Base-by-base conservation (phyloP, 2,113 vertebrate species). In the Pogona vitticeps region DNA sequence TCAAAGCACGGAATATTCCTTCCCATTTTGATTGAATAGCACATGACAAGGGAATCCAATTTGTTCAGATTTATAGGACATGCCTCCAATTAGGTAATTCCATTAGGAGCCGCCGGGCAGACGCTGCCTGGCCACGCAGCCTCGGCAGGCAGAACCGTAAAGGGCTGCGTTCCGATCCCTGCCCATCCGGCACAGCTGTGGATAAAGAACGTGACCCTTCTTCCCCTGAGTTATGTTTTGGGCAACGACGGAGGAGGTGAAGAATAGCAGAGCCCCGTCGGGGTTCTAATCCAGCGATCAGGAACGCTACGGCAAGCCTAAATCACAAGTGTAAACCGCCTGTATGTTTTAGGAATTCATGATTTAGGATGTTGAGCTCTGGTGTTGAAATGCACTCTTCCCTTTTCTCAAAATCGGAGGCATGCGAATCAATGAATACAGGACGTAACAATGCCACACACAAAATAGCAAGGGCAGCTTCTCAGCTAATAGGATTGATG, bases 11-110 rank as follows among this genome's bases (percentile, higher is more conserved):
- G 91, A 82, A 89, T 68, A 90, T 88, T 92, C 86, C 89, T 76
- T 86, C 92, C 91, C 63, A 36, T 93, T 94, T 92, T 92, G 93
- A 93, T 94, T 96, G 91, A 92, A 82, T 93, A 93, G 92, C 90
- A 88, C 91, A 92, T 94, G 95, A 92, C 89, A 93, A 91, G 92
- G 81, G 91, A 95, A 96, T 94, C 94, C 89, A 93, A 91, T 95
- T 92, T 95, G 92, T 94, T 93, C 92, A 91, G 86, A 91, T 94
- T 92, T 92, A 95, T 93, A 94, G 94, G 95, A 94, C 92, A 95
- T 94, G 89, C 86, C 93, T 95, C 91, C 92, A 93, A 91, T 94
- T 96, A 95, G 94, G 89, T 92, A 94, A 95, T 95, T 94, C 91
- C 86, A 90, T 94, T 94, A 95, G 28, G 78, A 95, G 91, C 85